phyloP scores from a whole-genome alignment of 2,888 invertebrate genomes.

The Meiosimyza platycephala region DNA sequence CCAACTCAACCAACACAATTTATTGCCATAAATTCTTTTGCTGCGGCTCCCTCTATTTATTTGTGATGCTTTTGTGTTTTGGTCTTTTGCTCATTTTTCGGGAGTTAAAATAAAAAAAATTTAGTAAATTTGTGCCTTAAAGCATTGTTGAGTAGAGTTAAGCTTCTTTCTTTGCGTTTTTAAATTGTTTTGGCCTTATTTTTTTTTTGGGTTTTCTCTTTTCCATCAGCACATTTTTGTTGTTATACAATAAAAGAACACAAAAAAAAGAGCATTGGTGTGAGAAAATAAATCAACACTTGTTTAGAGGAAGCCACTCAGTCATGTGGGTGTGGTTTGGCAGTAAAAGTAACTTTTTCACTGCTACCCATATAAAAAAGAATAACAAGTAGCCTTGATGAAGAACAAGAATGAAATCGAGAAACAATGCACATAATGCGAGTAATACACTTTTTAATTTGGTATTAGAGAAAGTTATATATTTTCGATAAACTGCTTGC shows the following conservation, averaged over 20 bases:
- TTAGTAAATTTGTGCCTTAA: constrained; percentile 26
- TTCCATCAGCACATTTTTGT: not conserved
- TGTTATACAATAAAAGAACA: not conserved
- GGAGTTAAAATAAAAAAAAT: constrained; percentile 3
- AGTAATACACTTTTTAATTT: no score
- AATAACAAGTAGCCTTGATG: no score
- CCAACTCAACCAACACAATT: constrained; percentile 42
- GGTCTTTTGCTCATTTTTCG: not conserved
- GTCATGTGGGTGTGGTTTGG: constrained; percentile 9
- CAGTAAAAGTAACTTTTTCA: no score
- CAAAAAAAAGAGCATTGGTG: not conserved
- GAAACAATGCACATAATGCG: no score
- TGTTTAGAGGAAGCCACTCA: constrained; percentile 19
- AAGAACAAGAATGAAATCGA: no score
- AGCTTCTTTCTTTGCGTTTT: constrained; percentile 26
- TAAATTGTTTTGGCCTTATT: constrained; percentile 23
- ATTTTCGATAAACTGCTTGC: no score
- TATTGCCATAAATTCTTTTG: constrained; percentile 46
- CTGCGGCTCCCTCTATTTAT: constrained; percentile 18
- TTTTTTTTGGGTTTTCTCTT: constrained; percentile 14
- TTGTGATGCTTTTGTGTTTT: not conserved
- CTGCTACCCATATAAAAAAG: no score
- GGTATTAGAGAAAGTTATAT: no score
- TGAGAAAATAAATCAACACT: constrained; percentile 31
- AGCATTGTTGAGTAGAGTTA: constrained; percentile 19